Percentiles rank a stretch among this genome's conserved stretches.
Conservation (phyloP, 2,113 vertebrate genomes). For the Nothocercus nigrocapillus region DNA sequence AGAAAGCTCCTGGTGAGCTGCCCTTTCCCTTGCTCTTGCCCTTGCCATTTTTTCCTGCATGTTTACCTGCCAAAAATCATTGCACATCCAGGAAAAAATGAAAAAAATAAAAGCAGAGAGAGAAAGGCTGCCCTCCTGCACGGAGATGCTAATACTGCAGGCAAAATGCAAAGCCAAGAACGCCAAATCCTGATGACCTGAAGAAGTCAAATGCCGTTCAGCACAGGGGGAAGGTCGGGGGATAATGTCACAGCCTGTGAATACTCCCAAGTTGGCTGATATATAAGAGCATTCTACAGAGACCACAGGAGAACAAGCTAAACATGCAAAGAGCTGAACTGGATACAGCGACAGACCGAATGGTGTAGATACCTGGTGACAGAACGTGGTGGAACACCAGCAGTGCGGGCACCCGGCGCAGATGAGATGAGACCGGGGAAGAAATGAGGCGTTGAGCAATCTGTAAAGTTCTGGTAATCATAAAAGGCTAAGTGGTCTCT, state of each 20-base stretch:
- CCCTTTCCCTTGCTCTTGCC: background rate
- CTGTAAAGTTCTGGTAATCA: background rate
- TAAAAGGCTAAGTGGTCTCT: background rate
- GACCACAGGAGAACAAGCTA: background rate
- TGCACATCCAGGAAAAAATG: background rate
- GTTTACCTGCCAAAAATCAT: background rate
- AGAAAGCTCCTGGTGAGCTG: background rate
- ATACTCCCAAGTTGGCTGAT: background rate
- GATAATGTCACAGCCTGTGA: background rate
- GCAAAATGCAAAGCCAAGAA: background rate
- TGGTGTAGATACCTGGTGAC: background rate
- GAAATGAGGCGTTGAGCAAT: background rate
- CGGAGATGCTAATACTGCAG: background rate
- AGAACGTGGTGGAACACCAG: background rate
- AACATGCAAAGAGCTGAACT: background rate
- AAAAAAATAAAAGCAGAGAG: background rate
- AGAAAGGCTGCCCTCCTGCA: background rate
- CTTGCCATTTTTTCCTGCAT: background rate
- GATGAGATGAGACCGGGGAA: background rate
- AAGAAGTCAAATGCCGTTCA: background rate
- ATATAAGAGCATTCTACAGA: background rate
- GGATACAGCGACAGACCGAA: background rate
- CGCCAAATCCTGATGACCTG: background rate
- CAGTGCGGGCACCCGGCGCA: background rate
- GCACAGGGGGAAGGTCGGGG: rapidly evolving